These are phyloP conservation scores for Branchellion lobata DNA, from an alignment of 2,888 invertebrate genomes.

Conservation along the genomic window DNA sequence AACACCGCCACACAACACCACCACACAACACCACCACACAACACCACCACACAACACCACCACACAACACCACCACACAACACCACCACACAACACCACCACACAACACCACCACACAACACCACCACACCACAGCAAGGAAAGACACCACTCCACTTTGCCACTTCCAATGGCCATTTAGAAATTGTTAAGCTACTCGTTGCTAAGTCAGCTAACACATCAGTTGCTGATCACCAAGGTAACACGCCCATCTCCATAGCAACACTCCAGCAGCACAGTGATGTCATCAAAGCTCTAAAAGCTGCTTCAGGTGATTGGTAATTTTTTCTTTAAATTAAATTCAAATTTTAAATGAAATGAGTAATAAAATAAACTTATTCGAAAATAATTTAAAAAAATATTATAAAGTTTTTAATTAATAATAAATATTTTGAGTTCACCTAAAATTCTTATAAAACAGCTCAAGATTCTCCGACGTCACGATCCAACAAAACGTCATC, in stretches of 20 bases:
- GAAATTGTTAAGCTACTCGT: neutral
- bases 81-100: too few relatives aligned
- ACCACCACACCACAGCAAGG: neutral
- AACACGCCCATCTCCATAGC: neutral
- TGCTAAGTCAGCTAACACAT: neutral
- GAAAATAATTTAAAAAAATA: too few relatives aligned
- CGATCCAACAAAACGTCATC: neutral
- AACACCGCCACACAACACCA: too few relatives aligned
- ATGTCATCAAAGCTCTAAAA: neutral
- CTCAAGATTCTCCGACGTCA: neutral
- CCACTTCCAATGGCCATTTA: neutral
- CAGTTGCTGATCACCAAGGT: neutral
- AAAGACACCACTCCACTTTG: neutral
- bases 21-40: neutral
- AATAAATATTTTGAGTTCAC: neutral
- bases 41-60: neutral
- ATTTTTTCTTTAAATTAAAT: neutral
- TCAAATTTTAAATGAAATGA: neutral
- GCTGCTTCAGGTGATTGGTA: neutral
- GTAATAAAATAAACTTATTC: too few relatives aligned
- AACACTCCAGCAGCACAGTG: neutral
- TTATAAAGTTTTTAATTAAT: neutral
- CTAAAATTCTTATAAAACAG: neutral
- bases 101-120: too few relatives aligned
- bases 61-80: neutral